Evolutionary conservation across 2,113 vertebrate genomes (phyloP), one percentile per base, ranked within the genome.

Genomic region (Rhabdomys dilectus): DNA sequence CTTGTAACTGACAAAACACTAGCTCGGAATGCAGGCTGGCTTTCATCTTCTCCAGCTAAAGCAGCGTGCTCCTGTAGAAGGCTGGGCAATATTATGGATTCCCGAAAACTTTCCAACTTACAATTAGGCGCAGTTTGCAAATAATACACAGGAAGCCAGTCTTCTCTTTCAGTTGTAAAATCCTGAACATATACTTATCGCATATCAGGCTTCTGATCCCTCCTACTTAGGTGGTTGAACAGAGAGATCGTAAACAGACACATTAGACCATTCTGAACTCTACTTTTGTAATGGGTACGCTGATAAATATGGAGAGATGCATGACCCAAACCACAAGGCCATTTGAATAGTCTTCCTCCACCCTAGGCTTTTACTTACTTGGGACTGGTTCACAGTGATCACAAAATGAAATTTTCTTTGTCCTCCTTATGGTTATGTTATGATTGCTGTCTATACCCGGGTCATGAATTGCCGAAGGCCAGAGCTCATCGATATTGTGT

Each of bases 381-480:
- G 91, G 95, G 96, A 88, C 88, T 95, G 78, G 75, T 60, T 97
- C 94, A 45, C 94, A 78, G 92, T 80, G 82, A 88, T 95, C 73
- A 95, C 10, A 93, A 89, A 96, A 96, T 93, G 96, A 97, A 97
- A 97, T 96, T 98, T 86, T 88, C n/a, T 97, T 97, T 96, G 89
- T 93, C 70, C 94, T 66, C 88, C 73, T 90, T 95, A 93, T 68
- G 73, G 72, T 82, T 96, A 62, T 36, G 72, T 82, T 96, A 62
- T 36, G 92, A 62, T 80, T 82, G 5, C 84, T 87, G 36, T 93
- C 88, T 97, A 34, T 89, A 92, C 92, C 97, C 97, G 95, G 98
- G 96, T 96, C 96, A 91, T 96, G 94, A 98, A 97, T 95, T 97
- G 93, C 97, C 96, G 36, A 98, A 97, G 98, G 97, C 98, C 97